Conservation (phyloP, 2,797 vertebrate genomes). For the Cyprinodon diabolis region DNA sequence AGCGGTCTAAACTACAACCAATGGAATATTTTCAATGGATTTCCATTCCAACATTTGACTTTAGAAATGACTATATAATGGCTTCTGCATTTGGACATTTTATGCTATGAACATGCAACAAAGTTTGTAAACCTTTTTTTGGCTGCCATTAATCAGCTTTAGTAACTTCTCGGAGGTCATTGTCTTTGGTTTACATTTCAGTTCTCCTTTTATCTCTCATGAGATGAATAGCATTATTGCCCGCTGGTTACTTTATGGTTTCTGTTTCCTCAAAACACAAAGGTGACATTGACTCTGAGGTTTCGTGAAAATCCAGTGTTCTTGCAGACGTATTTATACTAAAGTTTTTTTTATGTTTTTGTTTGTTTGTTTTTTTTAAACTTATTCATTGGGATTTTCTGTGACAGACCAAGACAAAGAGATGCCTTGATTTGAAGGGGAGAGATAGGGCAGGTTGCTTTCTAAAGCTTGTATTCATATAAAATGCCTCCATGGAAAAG, state of each 20-base stretch:
- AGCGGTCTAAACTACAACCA: neutral
- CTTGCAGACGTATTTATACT: neutral
- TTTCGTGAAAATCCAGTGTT: neutral
- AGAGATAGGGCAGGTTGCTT: neutral
- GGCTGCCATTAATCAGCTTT: neutral
- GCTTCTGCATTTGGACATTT: neutral
- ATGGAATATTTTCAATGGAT: neutral
- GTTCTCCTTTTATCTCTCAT: neutral
- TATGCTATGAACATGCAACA: neutral
- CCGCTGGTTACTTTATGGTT: neutral
- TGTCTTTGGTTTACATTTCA: neutral
- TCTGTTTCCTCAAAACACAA: neutral
- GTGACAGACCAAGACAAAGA: neutral
- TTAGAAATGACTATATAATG: no score
- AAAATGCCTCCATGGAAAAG: neutral
- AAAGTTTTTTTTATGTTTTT: no score
- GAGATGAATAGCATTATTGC: neutral
- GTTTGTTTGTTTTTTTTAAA: neutral
- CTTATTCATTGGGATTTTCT: neutral
- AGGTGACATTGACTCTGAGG: neutral
- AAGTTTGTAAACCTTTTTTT: neutral
- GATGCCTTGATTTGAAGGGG: neutral
- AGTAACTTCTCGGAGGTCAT: neutral
- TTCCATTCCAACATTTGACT: neutral
- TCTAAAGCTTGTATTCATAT: neutral